These are phyloP conservation scores for Griposia aprilina DNA, from an alignment of 2,888 invertebrate genomes.

Conservation along the genomic window DNA sequence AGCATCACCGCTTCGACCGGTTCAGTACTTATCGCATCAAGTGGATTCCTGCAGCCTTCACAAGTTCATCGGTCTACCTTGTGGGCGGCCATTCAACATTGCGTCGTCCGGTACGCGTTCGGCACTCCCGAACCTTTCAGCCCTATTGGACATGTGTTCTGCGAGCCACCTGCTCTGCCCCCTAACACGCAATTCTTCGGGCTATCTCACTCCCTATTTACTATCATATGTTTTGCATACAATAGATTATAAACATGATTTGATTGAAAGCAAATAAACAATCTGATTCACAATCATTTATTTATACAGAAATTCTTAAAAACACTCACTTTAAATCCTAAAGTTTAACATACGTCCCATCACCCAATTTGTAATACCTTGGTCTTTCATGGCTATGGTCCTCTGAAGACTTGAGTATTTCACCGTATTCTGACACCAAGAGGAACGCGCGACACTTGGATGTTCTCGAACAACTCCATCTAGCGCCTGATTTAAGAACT, in stretches of 20 bases:
- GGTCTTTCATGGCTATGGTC: constrained; percentile 35
- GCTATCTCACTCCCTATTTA: not conserved
- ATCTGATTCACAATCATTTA: not conserved
- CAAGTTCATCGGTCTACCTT: not conserved
- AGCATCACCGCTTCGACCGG: not conserved
- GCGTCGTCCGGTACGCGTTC: not conserved
- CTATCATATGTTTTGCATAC: not conserved
- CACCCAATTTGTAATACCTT: constrained; percentile 12
- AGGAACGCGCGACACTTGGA: constrained; percentile 67
- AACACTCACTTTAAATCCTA: not conserved
- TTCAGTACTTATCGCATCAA: no score
- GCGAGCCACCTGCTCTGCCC: not conserved
- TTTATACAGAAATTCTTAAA: not conserved
- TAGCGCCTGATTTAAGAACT: constrained; percentile 56
- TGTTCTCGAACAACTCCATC: constrained; percentile 70
- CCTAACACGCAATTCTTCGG: not conserved
- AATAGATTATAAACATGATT: not conserved
- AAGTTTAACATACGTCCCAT: constrained; percentile 40
- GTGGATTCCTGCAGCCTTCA: not conserved
- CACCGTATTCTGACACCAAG: constrained; percentile 39
- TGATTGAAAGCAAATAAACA: not conserved
- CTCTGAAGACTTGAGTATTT: constrained; percentile 25
- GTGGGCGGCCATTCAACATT: no score
- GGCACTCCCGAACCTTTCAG: not conserved
- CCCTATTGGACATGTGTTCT: not conserved